Conservation (phyloP, 2,888 invertebrate species). For the Candidula unifasciata region DNA sequence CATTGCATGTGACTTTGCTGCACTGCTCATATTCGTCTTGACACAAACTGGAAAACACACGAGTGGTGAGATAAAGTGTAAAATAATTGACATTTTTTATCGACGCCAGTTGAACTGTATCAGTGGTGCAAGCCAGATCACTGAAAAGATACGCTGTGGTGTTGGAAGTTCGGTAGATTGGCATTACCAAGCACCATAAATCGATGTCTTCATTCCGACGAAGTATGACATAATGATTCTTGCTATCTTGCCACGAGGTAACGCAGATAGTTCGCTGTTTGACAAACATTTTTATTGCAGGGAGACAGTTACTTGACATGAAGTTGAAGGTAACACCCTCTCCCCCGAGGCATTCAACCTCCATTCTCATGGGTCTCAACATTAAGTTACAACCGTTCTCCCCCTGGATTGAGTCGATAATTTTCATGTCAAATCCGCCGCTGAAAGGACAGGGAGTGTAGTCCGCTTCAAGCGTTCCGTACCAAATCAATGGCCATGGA, state of each 20-base stretch:
- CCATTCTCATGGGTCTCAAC: constrained; percentile 71
- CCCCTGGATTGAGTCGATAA: constrained; percentile 46
- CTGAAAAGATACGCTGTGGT: constrained; percentile 59
- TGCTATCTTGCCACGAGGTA: constrained; percentile 62
- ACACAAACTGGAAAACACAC: constrained; percentile 61
- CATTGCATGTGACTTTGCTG: constrained; percentile 60
- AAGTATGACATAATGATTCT: constrained; percentile 62
- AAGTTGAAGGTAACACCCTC: constrained; percentile 70
- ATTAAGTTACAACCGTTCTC: constrained; percentile 68
- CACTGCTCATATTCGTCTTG: constrained; percentile 70
- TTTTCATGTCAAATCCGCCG: constrained; percentile 71
- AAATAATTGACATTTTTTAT: constrained; percentile 50
- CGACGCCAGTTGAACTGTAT: background rate
- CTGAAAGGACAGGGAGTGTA: constrained; percentile 65
- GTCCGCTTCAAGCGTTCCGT: constrained; percentile 56
- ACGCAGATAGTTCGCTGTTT: constrained; percentile 62
- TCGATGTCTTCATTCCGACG: constrained; percentile 56
- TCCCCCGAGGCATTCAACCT: constrained; percentile 70
- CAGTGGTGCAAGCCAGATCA: constrained; percentile 60
- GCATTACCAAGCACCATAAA: constrained; percentile 65
- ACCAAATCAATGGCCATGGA: constrained; percentile 66
- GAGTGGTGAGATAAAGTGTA: constrained; percentile 59
- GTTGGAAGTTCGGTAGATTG: constrained; percentile 38
- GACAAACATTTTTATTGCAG: constrained; percentile 59
- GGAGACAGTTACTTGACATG: constrained; percentile 61